phyloP scores from a whole-genome alignment of 2,797 vertebrate species.

The Lutjanus campechanus region DNA sequence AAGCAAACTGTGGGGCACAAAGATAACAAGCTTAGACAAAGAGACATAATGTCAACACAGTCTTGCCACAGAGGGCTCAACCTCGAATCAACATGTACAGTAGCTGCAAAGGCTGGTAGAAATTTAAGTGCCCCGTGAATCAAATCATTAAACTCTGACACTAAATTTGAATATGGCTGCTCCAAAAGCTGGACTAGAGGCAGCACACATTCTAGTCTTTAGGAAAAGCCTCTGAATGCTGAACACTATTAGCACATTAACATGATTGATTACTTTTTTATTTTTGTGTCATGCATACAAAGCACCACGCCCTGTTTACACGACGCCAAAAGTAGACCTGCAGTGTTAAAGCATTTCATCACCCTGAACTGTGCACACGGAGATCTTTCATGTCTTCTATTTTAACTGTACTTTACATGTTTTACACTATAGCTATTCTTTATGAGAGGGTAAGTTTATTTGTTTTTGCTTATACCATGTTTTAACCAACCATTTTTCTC shows the following conservation, averaged over 20 bases:
- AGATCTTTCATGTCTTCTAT: too few species aligned
- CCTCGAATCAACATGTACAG: constrained; percentile 57
- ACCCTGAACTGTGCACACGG: too few species aligned
- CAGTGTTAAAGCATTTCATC: too few species aligned
- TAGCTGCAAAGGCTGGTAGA: constrained; percentile 2
- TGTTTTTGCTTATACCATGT: too few species aligned
- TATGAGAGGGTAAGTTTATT: too few species aligned
- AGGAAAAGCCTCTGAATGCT: background rate
- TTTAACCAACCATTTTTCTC: too few species aligned
- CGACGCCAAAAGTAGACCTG: too few species aligned
- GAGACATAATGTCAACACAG: constrained; percentile 58
- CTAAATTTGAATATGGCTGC: background rate
- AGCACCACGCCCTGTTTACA: too few species aligned
- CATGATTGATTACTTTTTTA: too few species aligned
- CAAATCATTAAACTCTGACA: constrained; percentile 28
- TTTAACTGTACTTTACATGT: too few species aligned
- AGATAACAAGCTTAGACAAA: constrained; percentile 77
- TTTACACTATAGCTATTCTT: too few species aligned
- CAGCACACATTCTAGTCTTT: background rate
- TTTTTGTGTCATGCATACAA: too few species aligned
- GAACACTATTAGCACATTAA: background rate
- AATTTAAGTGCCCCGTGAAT: background rate
- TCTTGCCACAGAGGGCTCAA: constrained; percentile 45
- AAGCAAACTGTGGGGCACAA: constrained; percentile 69
- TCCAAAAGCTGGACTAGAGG: constrained; percentile 17